These are phyloP conservation scores for Phrynocephalus versicolor DNA, from an alignment of 2,113 vertebrate genomes.

Conservation along the genomic window DNA sequence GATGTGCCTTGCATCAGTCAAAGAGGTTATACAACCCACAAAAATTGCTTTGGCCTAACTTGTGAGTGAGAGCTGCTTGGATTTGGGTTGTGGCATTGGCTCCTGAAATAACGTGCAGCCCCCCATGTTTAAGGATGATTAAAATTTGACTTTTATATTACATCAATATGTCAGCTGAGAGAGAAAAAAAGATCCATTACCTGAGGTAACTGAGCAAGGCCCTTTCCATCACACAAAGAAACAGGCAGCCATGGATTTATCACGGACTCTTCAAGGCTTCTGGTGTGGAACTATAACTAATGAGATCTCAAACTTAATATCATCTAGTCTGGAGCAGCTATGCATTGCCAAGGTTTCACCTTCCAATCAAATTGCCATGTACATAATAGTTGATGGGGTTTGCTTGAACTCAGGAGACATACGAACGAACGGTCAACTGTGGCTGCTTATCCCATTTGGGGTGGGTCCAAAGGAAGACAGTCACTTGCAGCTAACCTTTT, in stretches of 20 bases:
- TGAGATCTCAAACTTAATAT: neutral
- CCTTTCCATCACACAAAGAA: constrained; percentile 15
- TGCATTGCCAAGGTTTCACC: neutral
- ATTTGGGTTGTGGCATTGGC: constrained; percentile 3
- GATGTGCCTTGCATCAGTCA: neutral
- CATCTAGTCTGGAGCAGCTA: neutral
- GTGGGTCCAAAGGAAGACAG: neutral
- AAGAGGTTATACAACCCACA: constrained; percentile 3
- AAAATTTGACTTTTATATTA: constrained; percentile 40
- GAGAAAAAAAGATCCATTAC: constrained; percentile 26
- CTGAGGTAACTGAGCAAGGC: constrained; percentile 18
- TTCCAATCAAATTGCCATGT: neutral
- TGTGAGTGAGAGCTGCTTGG: constrained; percentile 1
- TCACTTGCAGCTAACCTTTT: neutral
- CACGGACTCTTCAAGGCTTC: constrained; percentile 12
- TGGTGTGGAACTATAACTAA: neutral
- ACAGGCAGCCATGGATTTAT: constrained; percentile 16
- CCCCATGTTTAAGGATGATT: constrained; percentile 30
- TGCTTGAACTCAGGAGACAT: neutral
- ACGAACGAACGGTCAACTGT: neutral
- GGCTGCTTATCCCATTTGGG: neutral
- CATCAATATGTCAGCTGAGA: constrained; percentile 5
- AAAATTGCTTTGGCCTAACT: constrained; percentile 28
- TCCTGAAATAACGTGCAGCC: constrained; percentile 15
- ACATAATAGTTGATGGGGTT: neutral